These are phyloP conservation scores for Cotesia congregata DNA, from an alignment of 2,888 invertebrate species.

Conservation along the genomic window DNA sequence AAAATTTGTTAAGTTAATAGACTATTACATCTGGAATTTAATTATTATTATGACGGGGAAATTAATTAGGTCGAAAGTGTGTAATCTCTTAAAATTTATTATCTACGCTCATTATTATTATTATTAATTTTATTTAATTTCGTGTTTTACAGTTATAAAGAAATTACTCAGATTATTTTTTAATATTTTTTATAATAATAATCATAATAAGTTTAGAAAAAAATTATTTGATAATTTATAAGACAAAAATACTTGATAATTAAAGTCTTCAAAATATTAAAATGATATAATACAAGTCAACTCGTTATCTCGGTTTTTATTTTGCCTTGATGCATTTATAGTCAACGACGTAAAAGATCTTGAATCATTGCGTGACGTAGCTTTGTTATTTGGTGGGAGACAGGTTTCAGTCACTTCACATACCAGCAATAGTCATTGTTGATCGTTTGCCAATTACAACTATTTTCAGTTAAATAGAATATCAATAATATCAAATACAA, in stretches of 20 bases:
- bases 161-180: too few species aligned
- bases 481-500: too few species aligned
- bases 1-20: not conserved
- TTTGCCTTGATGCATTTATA: not conserved
- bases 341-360: conserved; percentile 31
- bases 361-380: conserved; percentile 23
- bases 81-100: conserved; percentile 6
- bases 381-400: conserved; percentile 10
- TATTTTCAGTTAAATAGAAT: too few species aligned
- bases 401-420: not conserved
- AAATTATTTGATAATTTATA: not conserved
- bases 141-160: too few species aligned
- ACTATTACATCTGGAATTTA: conserved; percentile 21
- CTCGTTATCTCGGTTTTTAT: conserved; percentile 2
- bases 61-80: conserved; percentile 26
- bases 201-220: too few species aligned
- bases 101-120: conserved; percentile 7
- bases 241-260: not conserved
- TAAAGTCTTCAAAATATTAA: not conserved
- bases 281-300: not conserved
- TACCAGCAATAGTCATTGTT: conserved; percentile 6
- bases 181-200: too few species aligned
- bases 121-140: not conserved
- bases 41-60: conserved; percentile 22
- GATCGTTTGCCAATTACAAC: not conserved